Percentiles rank a stretch among this genome's conserved stretches.
phyloP scores from a whole-genome alignment of 2,888 invertebrate species.

The Phytoseiulus persimilis region DNA sequence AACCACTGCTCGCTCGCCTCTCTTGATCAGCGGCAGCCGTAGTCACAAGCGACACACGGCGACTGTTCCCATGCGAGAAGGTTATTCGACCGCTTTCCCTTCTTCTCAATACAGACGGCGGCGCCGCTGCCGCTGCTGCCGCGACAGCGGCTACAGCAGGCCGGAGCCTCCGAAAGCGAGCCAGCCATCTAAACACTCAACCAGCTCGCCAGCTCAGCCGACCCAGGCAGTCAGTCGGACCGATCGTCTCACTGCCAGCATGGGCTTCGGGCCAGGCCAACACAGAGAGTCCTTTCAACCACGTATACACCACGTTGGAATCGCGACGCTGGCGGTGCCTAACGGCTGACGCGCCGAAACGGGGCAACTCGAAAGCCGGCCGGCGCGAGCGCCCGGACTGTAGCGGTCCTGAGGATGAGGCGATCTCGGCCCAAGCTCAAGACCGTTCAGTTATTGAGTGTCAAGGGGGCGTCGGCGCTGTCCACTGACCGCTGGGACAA shows the following conservation, averaged over 20 bases:
- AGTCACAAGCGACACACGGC: neutral
- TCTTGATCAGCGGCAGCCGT: neutral
- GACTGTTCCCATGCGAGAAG: neutral
- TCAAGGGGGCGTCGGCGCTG: no score
- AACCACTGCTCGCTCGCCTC: neutral
- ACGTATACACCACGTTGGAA: neutral
- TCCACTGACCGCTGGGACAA: no score
- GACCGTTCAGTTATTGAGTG: no score
- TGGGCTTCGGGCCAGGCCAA: neutral
- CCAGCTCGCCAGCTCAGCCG: neutral
- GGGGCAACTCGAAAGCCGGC: neutral
- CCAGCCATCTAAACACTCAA: conserved; percentile 11
- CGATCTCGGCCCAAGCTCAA: no score
- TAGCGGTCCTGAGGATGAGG: neutral
- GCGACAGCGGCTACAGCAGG: conserved; percentile 12
- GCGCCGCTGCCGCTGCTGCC: conserved; percentile 25
- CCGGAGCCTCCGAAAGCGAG: neutral
- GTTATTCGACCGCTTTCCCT: conserved; percentile 31
- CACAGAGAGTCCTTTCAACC: neutral
- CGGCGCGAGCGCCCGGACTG: neutral
- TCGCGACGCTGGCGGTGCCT: neutral
- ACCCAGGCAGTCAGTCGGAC: neutral
- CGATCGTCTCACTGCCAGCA: neutral
- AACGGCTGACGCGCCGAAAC: neutral
- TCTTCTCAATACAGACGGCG: neutral